phyloP scores from a whole-genome alignment of 2,888 invertebrate genomes.

The Trachelus tabidus region DNA sequence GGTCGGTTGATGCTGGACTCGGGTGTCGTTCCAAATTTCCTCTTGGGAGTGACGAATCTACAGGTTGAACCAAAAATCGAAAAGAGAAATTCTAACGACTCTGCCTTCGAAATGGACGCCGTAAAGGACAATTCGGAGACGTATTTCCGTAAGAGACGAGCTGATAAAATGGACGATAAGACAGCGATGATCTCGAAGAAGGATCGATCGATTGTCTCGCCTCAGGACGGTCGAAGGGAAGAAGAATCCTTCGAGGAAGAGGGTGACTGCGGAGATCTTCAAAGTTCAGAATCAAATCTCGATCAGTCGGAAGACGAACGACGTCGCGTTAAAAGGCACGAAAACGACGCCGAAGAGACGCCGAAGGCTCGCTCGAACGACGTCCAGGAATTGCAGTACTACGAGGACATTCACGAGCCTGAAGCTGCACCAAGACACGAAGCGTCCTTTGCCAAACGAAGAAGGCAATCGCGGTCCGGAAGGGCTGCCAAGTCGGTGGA shows the following conservation, averaged over 20 bases:
- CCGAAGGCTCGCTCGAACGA: background rate
- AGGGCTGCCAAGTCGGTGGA: constrained; percentile 34
- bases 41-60: background rate
- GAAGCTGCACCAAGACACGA: background rate
- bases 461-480: background rate
- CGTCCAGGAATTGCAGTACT: constrained; percentile 13
- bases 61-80: constrained; percentile 19
- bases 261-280: no score
- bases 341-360: constrained; percentile 3
- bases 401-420: constrained; percentile 20
- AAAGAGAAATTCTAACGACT: constrained; percentile 14
- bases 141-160: constrained; percentile 11
- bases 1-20: background rate
- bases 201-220: background rate
- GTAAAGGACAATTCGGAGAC: background rate
- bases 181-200: background rate
- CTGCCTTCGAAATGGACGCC: constrained; percentile 12
- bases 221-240: no score
- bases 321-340: constrained; percentile 15
- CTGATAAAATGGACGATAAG: constrained; percentile 13
- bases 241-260: background rate
- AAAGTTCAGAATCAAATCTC: no score
- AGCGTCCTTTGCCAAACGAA: background rate
- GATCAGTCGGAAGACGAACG: background rate
- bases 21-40: background rate